Base-by-base conservation (phyloP, 2,888 invertebrate genomes). In the Eilema griseolum region DNA sequence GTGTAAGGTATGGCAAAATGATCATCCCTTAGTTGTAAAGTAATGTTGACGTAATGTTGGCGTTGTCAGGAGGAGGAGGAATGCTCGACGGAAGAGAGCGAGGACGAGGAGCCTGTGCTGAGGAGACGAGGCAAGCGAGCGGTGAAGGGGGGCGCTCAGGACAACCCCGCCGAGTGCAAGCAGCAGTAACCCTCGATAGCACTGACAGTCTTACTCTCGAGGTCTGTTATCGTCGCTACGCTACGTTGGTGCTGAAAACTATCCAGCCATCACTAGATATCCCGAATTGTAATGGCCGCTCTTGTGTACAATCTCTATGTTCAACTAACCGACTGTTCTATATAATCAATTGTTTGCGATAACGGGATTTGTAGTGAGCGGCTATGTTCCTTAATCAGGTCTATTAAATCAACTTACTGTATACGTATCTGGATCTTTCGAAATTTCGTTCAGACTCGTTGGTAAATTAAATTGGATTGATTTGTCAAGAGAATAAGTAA, bases 121-220 rank as follows among this genome's bases (percentile, higher is more conserved):
- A 84, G 93, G 83, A 90, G 92, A 88, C 94, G 92, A 83, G 88
- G 80, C 87, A 94, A 89, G 91, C 91, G 91, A 73, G 79, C 85
- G 52, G 76, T 72, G 80, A 93, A 92, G 78, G 79, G 74, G 78
- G 79, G 74, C 14, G 74, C 71, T 8, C 81, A 78, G 28, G 89
- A 92, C 57, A 94, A 94, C 87, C 96, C 96, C 71, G 96, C 96
- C 77, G 97, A 97, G 84, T 97, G 97, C 95, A 97, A 97, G 90
- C 97, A 97, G 85, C 97, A 97, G 95, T 97, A 97, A 95, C 86
- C 41, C 63, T 64, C 63, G 41, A 10, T 52, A 64, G 12, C 57
- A 69, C 73, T n/a, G n/a, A 67, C 70, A 20, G 11, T 28, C 64
- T 65, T 59, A 72, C 75, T 74, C 72, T 72, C 71, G 78, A 79